Evolutionary conservation across 1,140 invertebrate species (phyloP).

Genomic region (Leptinotarsa texana): DNA sequence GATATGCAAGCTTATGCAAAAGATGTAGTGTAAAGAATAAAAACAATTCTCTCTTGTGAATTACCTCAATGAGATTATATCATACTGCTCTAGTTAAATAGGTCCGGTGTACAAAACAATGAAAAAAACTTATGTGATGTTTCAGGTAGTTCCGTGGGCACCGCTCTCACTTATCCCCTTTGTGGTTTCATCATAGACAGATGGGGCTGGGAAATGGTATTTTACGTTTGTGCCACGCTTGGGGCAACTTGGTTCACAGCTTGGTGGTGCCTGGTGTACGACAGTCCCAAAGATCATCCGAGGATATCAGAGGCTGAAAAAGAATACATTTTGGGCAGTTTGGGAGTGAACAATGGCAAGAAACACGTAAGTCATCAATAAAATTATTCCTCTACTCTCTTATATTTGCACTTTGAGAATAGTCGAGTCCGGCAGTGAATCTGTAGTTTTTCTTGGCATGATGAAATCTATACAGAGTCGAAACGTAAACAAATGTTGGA

Average conservation of each 20-base stretch:
- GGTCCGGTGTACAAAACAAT: no score
- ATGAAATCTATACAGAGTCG: no score
- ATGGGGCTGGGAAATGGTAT: slow-evolving; percentile 76
- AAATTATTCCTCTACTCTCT: no score
- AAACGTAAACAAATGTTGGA: no score
- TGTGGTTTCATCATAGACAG: slow-evolving; percentile 68
- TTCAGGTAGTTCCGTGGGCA: slow-evolving; percentile 70
- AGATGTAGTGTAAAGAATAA: no score
- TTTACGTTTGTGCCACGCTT: slow-evolving; percentile 69
- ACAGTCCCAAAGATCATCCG: slow-evolving; percentile 74
- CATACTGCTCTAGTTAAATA: no score
- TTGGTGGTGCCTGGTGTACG: slow-evolving; percentile 68
- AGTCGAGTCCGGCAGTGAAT: no score
- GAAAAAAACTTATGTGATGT: slow-evolving; percentile 4
- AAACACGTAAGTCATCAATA: slow-evolving; percentile 47
- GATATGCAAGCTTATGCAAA: no score
- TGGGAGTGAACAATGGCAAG: slow-evolving; percentile 58
- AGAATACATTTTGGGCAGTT: slow-evolving; percentile 60
- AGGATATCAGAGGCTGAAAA: slow-evolving; percentile 72
- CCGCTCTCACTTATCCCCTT: slow-evolving; percentile 70
- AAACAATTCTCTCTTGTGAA: no score
- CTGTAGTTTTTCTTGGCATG: no score
- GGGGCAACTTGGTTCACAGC: slow-evolving; percentile 70
- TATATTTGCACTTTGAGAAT: no score
- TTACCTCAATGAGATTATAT: no score